phyloP scores from a whole-genome alignment of 2,797 vertebrate genomes.

The Enteromius anoplus region DNA sequence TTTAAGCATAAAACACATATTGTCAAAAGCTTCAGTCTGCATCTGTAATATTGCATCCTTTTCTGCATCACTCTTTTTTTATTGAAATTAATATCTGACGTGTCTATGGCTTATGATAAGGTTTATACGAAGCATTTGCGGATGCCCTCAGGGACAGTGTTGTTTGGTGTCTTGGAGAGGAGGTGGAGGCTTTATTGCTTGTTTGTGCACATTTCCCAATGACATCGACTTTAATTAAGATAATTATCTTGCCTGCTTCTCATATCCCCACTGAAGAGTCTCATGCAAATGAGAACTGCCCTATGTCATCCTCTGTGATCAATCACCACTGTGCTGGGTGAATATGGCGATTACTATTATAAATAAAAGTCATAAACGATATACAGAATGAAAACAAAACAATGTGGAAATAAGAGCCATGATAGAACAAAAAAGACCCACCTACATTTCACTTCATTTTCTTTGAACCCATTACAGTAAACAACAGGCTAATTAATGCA shows the following conservation, averaged over 20 bases:
- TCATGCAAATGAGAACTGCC: slow-evolving; percentile 62
- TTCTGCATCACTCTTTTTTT: slow-evolving; percentile 60
- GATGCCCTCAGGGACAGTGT: slow-evolving; percentile 45
- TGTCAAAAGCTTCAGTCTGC: slow-evolving; percentile 64
- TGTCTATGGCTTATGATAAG: slow-evolving; percentile 59
- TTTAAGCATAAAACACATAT: slow-evolving; percentile 73
- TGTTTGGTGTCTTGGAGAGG: slow-evolving; percentile 57
- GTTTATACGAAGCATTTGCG: slow-evolving; percentile 30
- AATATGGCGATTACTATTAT: slow-evolving; percentile 70
- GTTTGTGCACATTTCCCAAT: slow-evolving; percentile 73
- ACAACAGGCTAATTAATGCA: slow-evolving; percentile 6
- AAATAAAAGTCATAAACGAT: slow-evolving; percentile 69
- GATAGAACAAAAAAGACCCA: not conserved
- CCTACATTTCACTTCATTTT: not conserved
- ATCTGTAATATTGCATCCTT: slow-evolving; percentile 66
- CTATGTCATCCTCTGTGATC: slow-evolving; percentile 59
- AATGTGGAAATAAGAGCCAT: slow-evolving; percentile 42
- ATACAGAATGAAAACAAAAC: slow-evolving; percentile 30
- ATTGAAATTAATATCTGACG: slow-evolving; percentile 70
- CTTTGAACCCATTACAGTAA: not conserved
- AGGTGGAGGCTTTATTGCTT: slow-evolving; percentile 67
- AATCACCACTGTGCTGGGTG: slow-evolving; percentile 65
- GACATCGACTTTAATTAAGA: slow-evolving; percentile 78
- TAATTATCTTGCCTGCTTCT: slow-evolving; percentile 70
- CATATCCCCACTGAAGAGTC: slow-evolving; percentile 61